Base-by-base conservation (phyloP, 2,113 vertebrate species). In the Apodemus speciosus region DNA sequence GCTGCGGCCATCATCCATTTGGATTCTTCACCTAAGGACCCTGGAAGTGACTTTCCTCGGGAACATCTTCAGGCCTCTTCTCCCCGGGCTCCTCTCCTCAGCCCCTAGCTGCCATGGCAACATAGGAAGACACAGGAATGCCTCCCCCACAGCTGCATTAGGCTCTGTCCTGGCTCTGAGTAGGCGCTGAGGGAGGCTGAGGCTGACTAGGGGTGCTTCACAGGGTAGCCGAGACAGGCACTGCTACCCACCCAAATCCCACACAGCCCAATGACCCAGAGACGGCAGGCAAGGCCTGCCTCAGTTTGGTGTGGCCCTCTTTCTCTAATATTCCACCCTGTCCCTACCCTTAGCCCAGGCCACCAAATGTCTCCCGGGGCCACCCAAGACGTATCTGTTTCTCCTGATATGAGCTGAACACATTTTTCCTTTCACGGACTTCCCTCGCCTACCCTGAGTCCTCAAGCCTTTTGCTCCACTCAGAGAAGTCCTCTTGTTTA, bases 311-410 rank as follows among this genome's bases (percentile, higher is more conserved):
- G 68, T 91, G 15, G 21, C 38, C 53, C 95, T 91, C 68, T 64
- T 93, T 77, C 30, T 89, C 15, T 87, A 53, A 11, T n/a, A 68
- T 66, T 85, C 71, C 32, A 13, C 18, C 80, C 68, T 35, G 18
- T 94, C 91, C 18, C 46, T 85, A 40, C 23, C 43, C 83, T 92
- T 79, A 64, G 60, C 18, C 16, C 13, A 88, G 72, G 56, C 60
- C 46, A 90, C 60, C n/a, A 83, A 83, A 96, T 72, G 40, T 62
- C 76, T 92, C n/a, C 20, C 40, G 9, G 0, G 4, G 93, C 91
- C 77, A 95, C 91, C 40, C 23, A 94, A 93, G 91, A 95, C 68
- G 68, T 91, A 88, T 91, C 72, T 64, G 23, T 90, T 46, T 88
- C 76, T 96, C 76, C 76, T 75, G 75, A 95, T 76, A 13, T 32